Conservation (phyloP, 2,888 invertebrate species). For the Trileptium ribeirensis region DNA sequence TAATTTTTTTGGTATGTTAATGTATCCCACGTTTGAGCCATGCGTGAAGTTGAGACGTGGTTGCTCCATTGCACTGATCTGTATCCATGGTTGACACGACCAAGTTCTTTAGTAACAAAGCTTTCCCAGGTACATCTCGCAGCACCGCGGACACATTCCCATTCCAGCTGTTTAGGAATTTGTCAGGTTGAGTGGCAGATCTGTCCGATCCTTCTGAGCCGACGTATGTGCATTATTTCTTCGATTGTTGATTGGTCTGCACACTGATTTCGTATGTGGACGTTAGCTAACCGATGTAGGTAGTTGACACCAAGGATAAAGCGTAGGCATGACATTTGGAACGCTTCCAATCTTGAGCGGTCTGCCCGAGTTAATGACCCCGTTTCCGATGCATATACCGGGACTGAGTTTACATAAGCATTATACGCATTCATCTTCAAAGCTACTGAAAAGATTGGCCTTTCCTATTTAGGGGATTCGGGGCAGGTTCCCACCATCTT, state of each 20-base stretch:
- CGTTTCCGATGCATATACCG: neutral
- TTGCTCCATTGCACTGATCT: neutral
- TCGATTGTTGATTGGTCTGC: neutral
- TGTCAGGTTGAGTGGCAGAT: neutral
- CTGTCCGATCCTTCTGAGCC: neutral
- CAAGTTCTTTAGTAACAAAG: neutral
- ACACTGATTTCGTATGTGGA: neutral
- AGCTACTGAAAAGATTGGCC: too few species aligned
- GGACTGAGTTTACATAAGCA: neutral
- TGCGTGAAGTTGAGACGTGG: neutral
- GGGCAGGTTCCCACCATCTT: too few species aligned
- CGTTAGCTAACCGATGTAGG: neutral
- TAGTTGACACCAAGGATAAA: neutral
- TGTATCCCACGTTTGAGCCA: neutral
- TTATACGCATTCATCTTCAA: neutral
- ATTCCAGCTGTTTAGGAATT: neutral
- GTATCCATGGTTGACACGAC: neutral
- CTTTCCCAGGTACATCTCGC: neutral
- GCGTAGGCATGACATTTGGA: neutral
- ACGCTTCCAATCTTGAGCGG: neutral
- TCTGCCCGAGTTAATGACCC: neutral
- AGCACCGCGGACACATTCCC: too few species aligned
- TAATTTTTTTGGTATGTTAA: too few species aligned
- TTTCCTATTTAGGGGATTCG: too few species aligned
- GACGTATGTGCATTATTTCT: neutral